Percentiles rank a stretch among this genome's conserved stretches.
These are phyloP conservation scores for Diarsia brunnea DNA, from an alignment of 2,888 invertebrate species.

Conservation along the genomic window DNA sequence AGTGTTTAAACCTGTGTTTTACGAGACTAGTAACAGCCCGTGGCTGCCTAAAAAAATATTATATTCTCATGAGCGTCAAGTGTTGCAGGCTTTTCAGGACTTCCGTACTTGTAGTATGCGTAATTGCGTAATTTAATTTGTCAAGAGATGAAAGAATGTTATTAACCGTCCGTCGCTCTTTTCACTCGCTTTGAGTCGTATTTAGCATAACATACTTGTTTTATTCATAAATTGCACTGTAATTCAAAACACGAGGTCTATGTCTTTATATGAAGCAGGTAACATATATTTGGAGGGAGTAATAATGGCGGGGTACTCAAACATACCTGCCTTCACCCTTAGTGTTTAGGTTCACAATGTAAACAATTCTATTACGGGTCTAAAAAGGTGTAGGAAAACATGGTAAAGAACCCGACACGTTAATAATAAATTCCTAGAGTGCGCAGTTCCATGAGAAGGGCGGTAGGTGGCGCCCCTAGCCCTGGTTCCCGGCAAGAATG, in stretches of 20 bases:
- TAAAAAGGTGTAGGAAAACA: slow-evolving; percentile 53
- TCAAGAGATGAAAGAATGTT: slow-evolving; percentile 44
- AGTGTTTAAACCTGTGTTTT: slow-evolving; percentile 10
- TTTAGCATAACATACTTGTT: slow-evolving; percentile 14
- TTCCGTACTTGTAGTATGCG: slow-evolving; percentile 49
- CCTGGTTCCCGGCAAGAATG: slow-evolving; percentile 27
- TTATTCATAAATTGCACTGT: slow-evolving; percentile 12
- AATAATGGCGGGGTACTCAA: neutral
- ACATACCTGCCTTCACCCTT: slow-evolving; percentile 5
- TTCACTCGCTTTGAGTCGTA: slow-evolving; percentile 7
- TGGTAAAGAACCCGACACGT: slow-evolving; percentile 40
- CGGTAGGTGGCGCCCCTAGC: slow-evolving; percentile 33
- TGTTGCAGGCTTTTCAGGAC: slow-evolving; percentile 31
- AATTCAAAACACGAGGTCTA: slow-evolving; percentile 6
- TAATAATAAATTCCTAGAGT: slow-evolving; percentile 60
- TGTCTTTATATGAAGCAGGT: neutral
- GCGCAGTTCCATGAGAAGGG: slow-evolving; percentile 40
- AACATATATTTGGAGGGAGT: neutral
- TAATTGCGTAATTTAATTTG: slow-evolving; percentile 63
- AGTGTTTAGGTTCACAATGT: slow-evolving; percentile 36
- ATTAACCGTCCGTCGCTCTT: slow-evolving; percentile 25
- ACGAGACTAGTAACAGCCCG: neutral
- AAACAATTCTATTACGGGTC: slow-evolving; percentile 54
- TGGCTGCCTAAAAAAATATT: slow-evolving; percentile 2
- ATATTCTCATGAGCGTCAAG: slow-evolving; percentile 23